Evolutionary conservation across 2,797 vertebrate genomes (phyloP).

Genomic region (Ctenosaura bakeri): DNA sequence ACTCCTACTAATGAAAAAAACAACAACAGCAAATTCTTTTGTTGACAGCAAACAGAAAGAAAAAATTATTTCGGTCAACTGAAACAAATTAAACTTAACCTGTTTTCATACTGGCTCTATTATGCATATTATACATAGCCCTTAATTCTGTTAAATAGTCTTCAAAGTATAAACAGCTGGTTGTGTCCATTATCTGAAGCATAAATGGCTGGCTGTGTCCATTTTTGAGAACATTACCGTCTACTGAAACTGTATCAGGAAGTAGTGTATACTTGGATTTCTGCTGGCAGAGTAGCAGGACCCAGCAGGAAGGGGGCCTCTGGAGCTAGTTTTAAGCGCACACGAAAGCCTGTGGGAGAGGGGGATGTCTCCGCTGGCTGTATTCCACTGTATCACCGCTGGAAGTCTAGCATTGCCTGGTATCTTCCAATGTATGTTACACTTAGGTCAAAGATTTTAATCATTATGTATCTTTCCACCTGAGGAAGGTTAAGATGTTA

Average conservation of each 20-base stretch:
- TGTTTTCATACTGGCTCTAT: background rate
- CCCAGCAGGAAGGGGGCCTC: background rate
- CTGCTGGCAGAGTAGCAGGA: too few species aligned
- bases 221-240: background rate
- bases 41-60: background rate
- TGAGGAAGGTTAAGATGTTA: background rate
- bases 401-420: too few species aligned
- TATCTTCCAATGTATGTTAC: too few species aligned
- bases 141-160: background rate
- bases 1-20: background rate
- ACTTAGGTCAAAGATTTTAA: background rate
- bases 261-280: too few species aligned
- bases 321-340: too few species aligned
- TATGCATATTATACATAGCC: background rate
- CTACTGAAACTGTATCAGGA: background rate
- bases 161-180: background rate
- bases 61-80: background rate
- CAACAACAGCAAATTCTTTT: background rate
- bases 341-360: too few species aligned
- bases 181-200: background rate
- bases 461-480: background rate
- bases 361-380: background rate
- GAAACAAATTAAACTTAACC: background rate
- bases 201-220: background rate
- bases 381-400: background rate